Evolutionary conservation across 2,888 invertebrate genomes (phyloP).

Genomic region (Eristalis tenax): DNA sequence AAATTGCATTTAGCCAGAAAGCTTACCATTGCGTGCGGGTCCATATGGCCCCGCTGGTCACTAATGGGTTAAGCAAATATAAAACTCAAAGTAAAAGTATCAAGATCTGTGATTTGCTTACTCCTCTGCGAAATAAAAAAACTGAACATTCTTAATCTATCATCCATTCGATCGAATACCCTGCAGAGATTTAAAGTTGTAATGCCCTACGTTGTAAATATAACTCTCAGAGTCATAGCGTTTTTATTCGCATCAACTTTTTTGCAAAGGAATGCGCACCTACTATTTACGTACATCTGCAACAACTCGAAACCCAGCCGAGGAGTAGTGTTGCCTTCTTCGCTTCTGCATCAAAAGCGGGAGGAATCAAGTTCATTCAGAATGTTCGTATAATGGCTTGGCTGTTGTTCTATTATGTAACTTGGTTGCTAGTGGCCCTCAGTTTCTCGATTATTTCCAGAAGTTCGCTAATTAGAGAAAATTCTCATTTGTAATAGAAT

Average conservation of each 20-base stretch:
- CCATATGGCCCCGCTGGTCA: too few relatives aligned
- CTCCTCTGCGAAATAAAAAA: too few relatives aligned
- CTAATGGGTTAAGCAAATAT: too few relatives aligned
- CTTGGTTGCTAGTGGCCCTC: neutral
- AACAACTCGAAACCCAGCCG: constrained; percentile 51
- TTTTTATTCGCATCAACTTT: constrained; percentile 3
- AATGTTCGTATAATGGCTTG: constrained; percentile 54
- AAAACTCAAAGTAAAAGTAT: too few relatives aligned
- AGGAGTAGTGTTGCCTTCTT: constrained; percentile 31
- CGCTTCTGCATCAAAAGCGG: constrained; percentile 45
- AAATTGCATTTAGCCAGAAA: too few relatives aligned
- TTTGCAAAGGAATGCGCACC: constrained; percentile 1
- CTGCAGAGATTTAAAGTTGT: constrained; percentile 40
- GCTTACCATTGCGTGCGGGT: too few relatives aligned
- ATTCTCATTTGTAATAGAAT: constrained; percentile 71
- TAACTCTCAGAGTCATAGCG: neutral
- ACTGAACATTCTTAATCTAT: too few relatives aligned
- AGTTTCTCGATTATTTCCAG: constrained; percentile 25
- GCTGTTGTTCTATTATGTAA: constrained; percentile 62
- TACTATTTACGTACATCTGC: neutral
- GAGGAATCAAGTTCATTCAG: constrained; percentile 65
- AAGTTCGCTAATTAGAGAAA: constrained; percentile 71
- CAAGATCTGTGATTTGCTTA: too few relatives aligned
- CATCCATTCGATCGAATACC: neutral
- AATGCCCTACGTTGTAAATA: neutral